phyloP scores from a whole-genome alignment of 1,140 invertebrate genomes.

The Helicorthomorpha holstii region DNA sequence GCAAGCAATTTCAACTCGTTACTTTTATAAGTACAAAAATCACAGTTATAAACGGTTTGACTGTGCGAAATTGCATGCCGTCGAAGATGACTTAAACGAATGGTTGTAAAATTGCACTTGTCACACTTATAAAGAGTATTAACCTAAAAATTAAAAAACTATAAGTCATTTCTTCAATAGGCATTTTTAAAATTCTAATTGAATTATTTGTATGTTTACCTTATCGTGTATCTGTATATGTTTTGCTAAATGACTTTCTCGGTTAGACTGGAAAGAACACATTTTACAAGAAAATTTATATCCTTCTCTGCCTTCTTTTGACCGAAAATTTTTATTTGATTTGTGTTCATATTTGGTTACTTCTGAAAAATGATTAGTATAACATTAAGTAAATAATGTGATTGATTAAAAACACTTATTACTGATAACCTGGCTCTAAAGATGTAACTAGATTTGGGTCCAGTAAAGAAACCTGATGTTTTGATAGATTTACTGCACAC shows the following conservation, averaged over 20 bases:
- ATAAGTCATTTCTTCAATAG: background rate
- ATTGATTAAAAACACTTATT: background rate
- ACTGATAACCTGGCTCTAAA: no score
- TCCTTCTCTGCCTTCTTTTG: conserved; percentile 17
- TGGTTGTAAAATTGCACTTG: conserved; percentile 22
- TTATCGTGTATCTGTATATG: conserved; percentile 22
- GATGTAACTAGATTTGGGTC: no score
- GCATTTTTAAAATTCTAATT: background rate
- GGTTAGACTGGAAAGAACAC: conserved; percentile 27
- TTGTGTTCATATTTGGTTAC: background rate
- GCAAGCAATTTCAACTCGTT: conserved; percentile 14
- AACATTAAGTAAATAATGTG: background rate
- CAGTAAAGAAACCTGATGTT: no score
- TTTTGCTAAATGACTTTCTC: conserved; percentile 23
- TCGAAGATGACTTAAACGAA: conserved; percentile 20
- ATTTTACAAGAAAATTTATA: conserved; percentile 25
- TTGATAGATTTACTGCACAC: no score
- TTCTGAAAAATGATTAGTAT: background rate
- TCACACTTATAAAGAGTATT: conserved; percentile 20
- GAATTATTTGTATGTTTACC: conserved; percentile 7
- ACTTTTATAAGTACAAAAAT: conserved; percentile 13
- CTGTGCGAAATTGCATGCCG: conserved; percentile 24
- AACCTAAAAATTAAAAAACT: conserved; percentile 7
- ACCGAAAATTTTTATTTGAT: background rate
- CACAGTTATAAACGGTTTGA: conserved; percentile 15